phyloP scores from a whole-genome alignment of 2,797 vertebrate species.

The Acanthiza pusilla region DNA sequence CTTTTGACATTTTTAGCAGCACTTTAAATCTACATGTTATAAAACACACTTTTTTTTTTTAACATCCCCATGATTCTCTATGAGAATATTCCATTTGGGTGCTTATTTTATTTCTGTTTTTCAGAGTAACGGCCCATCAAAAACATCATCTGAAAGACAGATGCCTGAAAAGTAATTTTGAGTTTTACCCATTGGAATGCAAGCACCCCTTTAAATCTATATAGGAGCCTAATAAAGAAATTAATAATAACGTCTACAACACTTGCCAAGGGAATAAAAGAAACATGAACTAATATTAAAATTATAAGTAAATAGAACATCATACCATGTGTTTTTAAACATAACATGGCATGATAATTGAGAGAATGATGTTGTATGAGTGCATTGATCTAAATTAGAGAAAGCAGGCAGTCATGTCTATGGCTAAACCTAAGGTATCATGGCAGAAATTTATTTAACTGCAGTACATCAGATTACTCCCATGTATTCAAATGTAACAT shows the following conservation, averaged over 20 bases:
- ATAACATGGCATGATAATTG: not conserved
- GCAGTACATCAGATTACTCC: not conserved
- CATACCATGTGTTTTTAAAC: not conserved
- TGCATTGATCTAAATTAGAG: not conserved
- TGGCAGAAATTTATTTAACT: not conserved
- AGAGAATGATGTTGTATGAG: not conserved
- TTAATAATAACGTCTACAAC: not conserved
- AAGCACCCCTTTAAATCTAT: not conserved
- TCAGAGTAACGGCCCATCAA: not conserved
- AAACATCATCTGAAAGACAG: not conserved
- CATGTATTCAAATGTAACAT: not conserved
- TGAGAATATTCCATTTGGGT: not conserved
- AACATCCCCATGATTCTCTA: not conserved
- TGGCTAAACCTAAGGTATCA: not conserved
- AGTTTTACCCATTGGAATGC: not conserved
- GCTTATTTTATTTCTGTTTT: not conserved
- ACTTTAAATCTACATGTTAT: not conserved
- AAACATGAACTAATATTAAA: not conserved
- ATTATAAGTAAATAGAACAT: not conserved
- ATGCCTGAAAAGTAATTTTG: not conserved
- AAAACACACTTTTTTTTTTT: not conserved
- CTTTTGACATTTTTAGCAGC: not conserved
- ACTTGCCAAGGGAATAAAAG: not conserved
- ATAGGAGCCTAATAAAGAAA: not conserved
- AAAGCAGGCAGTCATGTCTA: not conserved